Percentiles rank a stretch among this genome's conserved stretches.
Evolutionary conservation across 2,888 invertebrate genomes (phyloP).

Genomic region (Ornithoptera alexandrae): DNA sequence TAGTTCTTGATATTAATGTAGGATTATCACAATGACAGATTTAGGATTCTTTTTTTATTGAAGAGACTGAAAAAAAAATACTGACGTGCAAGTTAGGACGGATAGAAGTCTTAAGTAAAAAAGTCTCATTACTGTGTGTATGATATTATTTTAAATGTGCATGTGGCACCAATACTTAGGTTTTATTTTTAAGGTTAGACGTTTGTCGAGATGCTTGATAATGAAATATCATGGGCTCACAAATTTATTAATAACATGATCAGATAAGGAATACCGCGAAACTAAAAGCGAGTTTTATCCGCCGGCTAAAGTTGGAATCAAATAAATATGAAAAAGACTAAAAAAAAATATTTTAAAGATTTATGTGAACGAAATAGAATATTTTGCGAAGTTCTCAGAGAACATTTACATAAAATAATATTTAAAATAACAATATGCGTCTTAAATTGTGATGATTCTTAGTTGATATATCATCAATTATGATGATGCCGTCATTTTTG

Average conservation of each 20-base stretch:
- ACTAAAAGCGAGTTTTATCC: conserved; percentile 10
- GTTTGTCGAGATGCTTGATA: conserved; percentile 44
- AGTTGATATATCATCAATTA: not conserved
- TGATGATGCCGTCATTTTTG: not conserved
- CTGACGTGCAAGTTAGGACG: not conserved
- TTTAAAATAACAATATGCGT: conserved; percentile 1
- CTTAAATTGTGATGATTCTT: conserved; percentile 5
- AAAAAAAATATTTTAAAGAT: conserved; percentile 3
- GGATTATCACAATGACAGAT: no score
- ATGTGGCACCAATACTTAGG: conserved; percentile 2
- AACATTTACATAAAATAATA: conserved; percentile 13
- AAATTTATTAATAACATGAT: conserved; percentile 34
- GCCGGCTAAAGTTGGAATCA: not conserved
- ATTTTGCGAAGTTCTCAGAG: not conserved
- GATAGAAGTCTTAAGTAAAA: not conserved
- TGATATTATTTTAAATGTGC: not conserved
- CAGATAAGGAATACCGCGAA: conserved; percentile 19
- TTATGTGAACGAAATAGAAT: conserved; percentile 12
- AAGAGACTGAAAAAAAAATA: no score
- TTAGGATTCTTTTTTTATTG: no score
- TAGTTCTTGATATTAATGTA: no score
- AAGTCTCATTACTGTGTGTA: not conserved
- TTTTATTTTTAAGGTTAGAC: conserved; percentile 43
- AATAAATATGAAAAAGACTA: not conserved
- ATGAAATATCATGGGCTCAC: conserved; percentile 54